phyloP scores from a whole-genome alignment of 2,888 invertebrate genomes.

The Chalcosyrphus nemorum region DNA sequence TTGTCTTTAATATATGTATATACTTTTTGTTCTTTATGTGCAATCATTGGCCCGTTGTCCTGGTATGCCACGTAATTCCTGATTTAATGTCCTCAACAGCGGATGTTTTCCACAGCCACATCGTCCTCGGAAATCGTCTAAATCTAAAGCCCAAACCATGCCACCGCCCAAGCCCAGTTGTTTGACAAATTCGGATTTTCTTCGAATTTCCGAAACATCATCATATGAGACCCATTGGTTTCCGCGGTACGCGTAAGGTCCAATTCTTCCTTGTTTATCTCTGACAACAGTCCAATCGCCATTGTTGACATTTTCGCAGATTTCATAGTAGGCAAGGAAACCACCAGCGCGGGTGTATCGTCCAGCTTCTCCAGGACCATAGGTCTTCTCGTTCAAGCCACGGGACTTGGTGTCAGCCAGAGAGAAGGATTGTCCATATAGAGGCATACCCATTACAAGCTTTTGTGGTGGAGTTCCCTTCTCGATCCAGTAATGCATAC shows the following conservation, averaged over 20 bases:
- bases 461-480: slow-evolving; percentile 86
- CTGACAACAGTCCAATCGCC: slow-evolving; percentile 86
- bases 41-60: slow-evolving; percentile 82
- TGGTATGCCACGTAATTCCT: slow-evolving; percentile 83
- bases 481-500: slow-evolving; percentile 88
- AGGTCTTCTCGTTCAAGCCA: slow-evolving; percentile 84
- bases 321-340: slow-evolving; percentile 90
- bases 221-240: slow-evolving; percentile 92
- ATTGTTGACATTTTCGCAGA: slow-evolving; percentile 85
- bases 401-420: slow-evolving; percentile 83
- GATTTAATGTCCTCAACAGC: slow-evolving; percentile 86
- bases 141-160: slow-evolving; percentile 90
- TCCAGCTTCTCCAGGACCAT: slow-evolving; percentile 88
- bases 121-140: slow-evolving; percentile 88
- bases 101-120: slow-evolving; percentile 88
- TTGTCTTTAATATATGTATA: no score
- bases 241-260: slow-evolving; percentile 88
- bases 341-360: slow-evolving; percentile 87
- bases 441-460: slow-evolving; percentile 88
- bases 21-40: slow-evolving; percentile 78
- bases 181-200: slow-evolving; percentile 85
- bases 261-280: slow-evolving; percentile 85
- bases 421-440: slow-evolving; percentile 90
- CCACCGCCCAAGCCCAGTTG: slow-evolving; percentile 86
- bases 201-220: slow-evolving; percentile 85